Conservation (phyloP, 2,113 vertebrate species). For the Corvus cornix region DNA sequence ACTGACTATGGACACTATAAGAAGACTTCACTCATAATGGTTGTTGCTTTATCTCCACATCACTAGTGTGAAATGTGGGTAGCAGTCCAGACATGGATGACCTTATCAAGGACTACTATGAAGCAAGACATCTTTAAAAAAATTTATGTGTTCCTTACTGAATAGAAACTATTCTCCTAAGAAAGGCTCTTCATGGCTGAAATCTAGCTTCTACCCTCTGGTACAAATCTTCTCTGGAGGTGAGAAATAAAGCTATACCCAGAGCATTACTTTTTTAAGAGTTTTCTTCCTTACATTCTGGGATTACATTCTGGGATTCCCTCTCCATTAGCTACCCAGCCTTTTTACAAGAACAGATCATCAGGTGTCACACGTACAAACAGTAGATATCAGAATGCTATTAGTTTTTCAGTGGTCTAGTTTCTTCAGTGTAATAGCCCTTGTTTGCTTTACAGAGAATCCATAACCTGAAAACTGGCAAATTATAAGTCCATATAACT, state of each 20-base stretch:
- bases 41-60: background rate
- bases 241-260: background rate
- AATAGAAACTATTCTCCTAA: background rate
- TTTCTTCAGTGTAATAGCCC: background rate
- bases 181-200: background rate
- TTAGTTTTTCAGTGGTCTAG: background rate
- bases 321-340: background rate
- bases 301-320: background rate
- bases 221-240: background rate
- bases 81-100: background rate
- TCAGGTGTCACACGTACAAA: accelerated
- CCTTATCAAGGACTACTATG: background rate
- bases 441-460: background rate
- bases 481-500: background rate
- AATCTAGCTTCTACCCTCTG: background rate
- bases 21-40: background rate
- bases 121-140: background rate
- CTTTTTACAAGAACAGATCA: background rate
- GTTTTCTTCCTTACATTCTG: background rate
- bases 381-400: background rate
- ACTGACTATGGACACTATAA: background rate
- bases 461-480: background rate
- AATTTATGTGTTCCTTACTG: background rate
- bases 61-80: background rate
- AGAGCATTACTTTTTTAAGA: background rate